Evolutionary conservation across 2,797 vertebrate species (phyloP).

Genomic region (Chaunax sp.): DNA sequence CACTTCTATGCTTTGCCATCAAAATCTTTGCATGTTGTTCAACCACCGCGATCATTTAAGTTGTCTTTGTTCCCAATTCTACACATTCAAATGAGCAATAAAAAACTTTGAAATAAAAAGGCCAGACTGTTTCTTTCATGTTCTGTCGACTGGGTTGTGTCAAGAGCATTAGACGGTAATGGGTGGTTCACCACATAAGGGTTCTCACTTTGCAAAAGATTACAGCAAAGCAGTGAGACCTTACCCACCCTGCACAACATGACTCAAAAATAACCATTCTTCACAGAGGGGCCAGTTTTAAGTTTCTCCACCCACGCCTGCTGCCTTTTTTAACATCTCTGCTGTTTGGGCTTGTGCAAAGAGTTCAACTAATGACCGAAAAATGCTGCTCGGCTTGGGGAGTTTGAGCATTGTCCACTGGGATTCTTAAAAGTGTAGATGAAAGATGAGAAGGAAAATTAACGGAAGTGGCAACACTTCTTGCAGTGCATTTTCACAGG

Average conservation of each 20-base stretch:
- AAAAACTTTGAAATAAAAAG: not conserved
- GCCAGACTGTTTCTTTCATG: conserved; percentile 4
- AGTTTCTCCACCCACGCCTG: conserved; percentile 36
- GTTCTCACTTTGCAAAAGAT: conserved; percentile 48
- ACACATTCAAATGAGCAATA: not conserved
- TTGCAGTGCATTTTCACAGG: conserved; percentile 65
- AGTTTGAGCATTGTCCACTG: conserved; percentile 34
- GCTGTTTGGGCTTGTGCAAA: conserved; percentile 1
- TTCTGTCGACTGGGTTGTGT: conserved; percentile 1
- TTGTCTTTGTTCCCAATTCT: not conserved
- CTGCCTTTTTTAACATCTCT: conserved; percentile 15
- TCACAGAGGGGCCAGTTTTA: conserved; percentile 34
- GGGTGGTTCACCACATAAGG: conserved; percentile 45
- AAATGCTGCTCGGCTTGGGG: conserved; percentile 7
- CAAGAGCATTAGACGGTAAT: conserved; percentile 20
- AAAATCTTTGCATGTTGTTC: not conserved
- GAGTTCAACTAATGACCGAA: conserved; percentile 22
- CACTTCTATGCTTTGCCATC: not conserved
- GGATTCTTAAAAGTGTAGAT: conserved; percentile 45
- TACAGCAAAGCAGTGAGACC: conserved; percentile 35
- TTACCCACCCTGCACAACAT: conserved; percentile 25
- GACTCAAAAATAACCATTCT: conserved; percentile 36
- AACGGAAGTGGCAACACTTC: conserved; percentile 60
- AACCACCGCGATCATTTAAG: not conserved
- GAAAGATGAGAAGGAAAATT: conserved; percentile 58